Base-by-base conservation (phyloP, 2,113 vertebrate genomes). In the Cricetomys ansorgei region DNA sequence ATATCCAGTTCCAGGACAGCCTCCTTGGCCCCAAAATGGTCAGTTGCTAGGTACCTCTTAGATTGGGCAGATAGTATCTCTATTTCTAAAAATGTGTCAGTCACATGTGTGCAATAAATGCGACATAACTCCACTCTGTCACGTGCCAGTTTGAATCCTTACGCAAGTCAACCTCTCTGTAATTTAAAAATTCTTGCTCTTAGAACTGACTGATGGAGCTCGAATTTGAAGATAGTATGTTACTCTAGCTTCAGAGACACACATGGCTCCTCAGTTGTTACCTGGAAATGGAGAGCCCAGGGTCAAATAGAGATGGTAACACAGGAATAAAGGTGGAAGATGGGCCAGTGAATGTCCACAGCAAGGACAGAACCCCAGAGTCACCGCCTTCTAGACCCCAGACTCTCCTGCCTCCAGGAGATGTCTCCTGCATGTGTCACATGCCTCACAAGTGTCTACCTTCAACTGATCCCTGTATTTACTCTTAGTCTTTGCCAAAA, bases 171-270 rank as follows among this genome's bases (percentile, higher is more conserved):
- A 13, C 73, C 34, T 91, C 59, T 77, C 69, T 87, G 34, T 88
- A 59, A 96, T 77, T 89, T 62, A 96, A 91, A 96, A 91, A 94
- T 88, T 79, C 72, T 89, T 96, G 27, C 89, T 95, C 95, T 76
- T 37, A 87, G 50, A 23, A 77, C n/a, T 59, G 57, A 83, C 79
- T 45, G 86, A 90, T 95, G 55, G 70, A 72, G 48, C 37, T 88
- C 31, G 43, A 72, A 85, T 43, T 59, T 62, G 80, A 64, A 84
- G 57, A 84, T 43, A 79, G 53, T 92, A 72, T 37, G 27, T 59
- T 87, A 88, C 16, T 55, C 65, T 87, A 45, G 75, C 75, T 80
- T 97, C 45, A 95, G 88, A 94, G 93, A 90, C 75, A 88, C 43
- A 84, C 57, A 80, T 86, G 40, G 87, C 16, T 70, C 40, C 53